phyloP scores from a whole-genome alignment of 2,888 invertebrate genomes.

The Drosophila cognata region DNA sequence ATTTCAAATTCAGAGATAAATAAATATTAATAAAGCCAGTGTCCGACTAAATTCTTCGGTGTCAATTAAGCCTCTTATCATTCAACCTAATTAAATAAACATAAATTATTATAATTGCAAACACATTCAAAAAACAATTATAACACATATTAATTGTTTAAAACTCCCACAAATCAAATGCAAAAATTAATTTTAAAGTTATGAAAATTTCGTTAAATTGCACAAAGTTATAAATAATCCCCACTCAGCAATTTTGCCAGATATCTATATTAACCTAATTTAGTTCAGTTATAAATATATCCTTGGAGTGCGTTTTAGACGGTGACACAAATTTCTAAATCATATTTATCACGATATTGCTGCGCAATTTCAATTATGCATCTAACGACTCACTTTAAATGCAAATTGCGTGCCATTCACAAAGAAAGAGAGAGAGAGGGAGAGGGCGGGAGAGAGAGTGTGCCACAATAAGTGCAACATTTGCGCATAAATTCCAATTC shows the following conservation, averaged over 20 bases:
- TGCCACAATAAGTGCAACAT: conserved; percentile 42
- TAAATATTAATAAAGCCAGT: background rate
- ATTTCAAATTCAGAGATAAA: background rate
- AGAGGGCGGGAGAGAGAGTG: no score
- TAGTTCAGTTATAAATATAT: conserved; percentile 8
- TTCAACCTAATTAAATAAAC: background rate
- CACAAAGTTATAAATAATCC: background rate
- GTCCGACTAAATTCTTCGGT: background rate
- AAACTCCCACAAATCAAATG: background rate
- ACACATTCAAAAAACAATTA: background rate
- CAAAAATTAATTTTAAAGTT: background rate
- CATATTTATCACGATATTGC: conserved; percentile 60
- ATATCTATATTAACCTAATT: conserved; percentile 15
- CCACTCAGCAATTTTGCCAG: background rate
- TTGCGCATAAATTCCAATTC: conserved; percentile 32
- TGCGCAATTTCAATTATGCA: conserved; percentile 67
- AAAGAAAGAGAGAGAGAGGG: conserved; percentile 14
- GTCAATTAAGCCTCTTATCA: background rate
- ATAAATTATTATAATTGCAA: background rate
- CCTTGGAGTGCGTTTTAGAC: conserved; percentile 9
- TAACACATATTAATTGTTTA: background rate
- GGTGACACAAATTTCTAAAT: conserved; percentile 48
- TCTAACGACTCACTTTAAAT: conserved; percentile 78
- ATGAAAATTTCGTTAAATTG: background rate
- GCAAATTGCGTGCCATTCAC: conserved; percentile 71